A percentile compares a stretch with the other conserved stretches of the same genome.
Conservation (phyloP, 2,888 invertebrate genomes). For the Melikaiella ostensackeni region DNA sequence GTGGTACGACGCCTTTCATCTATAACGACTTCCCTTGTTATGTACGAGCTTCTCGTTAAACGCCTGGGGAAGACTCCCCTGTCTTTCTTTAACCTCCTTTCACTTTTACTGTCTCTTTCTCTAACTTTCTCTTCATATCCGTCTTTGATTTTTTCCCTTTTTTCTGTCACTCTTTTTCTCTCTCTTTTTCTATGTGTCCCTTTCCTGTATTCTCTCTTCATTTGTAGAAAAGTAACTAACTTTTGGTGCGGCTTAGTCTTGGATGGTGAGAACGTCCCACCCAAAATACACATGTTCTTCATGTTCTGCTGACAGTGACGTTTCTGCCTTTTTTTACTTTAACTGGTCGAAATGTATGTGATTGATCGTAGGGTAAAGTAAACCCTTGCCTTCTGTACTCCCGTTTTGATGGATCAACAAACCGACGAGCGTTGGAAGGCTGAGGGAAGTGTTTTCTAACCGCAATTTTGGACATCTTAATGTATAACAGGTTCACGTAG, state of each 20-base stretch:
- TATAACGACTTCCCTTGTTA: slow-evolving; percentile 58
- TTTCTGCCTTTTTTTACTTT: neutral
- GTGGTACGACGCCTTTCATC: slow-evolving; percentile 58
- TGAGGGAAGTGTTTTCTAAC: neutral
- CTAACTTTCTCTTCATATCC: neutral
- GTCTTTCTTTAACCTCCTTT: slow-evolving; percentile 28
- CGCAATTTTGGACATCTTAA: too few species aligned
- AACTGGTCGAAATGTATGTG: neutral
- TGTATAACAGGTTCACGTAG: neutral
- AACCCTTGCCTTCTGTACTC: neutral
- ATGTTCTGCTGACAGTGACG: neutral
- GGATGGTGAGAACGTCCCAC: neutral
- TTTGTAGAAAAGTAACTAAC: neutral
- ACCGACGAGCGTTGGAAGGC: neutral
- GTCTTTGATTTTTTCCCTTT: neutral
- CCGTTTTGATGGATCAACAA: neutral
- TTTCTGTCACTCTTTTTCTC: neutral
- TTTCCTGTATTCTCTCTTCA: neutral
- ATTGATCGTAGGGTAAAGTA: neutral
- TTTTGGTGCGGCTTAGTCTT: too few species aligned
- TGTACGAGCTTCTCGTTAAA: slow-evolving; percentile 55
- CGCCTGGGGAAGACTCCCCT: slow-evolving; percentile 46
- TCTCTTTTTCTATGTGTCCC: neutral
- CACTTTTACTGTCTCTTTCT: neutral
- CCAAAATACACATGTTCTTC: slow-evolving; percentile 23